These are phyloP conservation scores for Prostheceraeus crozeri DNA, from an alignment of 2,888 invertebrate species.

Conservation along the genomic window DNA sequence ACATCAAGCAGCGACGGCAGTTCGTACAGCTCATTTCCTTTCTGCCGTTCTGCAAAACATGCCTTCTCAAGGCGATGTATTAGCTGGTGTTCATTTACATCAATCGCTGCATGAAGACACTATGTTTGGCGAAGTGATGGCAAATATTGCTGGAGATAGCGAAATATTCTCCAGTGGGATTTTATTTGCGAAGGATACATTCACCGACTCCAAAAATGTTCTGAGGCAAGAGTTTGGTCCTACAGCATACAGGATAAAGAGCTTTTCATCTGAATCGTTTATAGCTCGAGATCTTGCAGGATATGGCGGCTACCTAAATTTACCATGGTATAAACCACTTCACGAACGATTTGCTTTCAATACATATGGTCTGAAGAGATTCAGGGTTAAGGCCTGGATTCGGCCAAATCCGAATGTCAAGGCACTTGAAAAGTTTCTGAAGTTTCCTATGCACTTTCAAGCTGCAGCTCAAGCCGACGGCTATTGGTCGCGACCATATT, in stretches of 20 bases:
- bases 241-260: constrained; percentile 43
- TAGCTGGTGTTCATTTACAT: no score
- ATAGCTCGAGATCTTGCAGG: constrained; percentile 34
- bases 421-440: no score
- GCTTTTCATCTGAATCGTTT: no score
- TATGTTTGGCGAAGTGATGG: constrained; percentile 87
- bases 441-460: constrained; percentile 35
- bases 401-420: no score
- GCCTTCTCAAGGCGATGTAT: no score
- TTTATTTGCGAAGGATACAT: constrained; percentile 86
- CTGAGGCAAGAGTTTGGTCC: constrained; percentile 46
- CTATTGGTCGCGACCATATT: constrained; percentile 40
- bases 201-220: constrained; percentile 62
- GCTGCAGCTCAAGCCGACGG: constrained; percentile 58
- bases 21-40: constrained; percentile 88
- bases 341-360: constrained; percentile 89
- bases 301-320: no score
- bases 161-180: constrained; percentile 84
- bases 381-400: constrained; percentile 79
- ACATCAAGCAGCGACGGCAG: constrained; percentile 90
- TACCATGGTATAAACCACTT: constrained; percentile 73
- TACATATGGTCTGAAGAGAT: constrained; percentile 78
- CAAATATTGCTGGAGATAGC: constrained; percentile 79
- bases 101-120: no score
- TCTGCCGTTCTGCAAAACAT: constrained; percentile 81